These are phyloP conservation scores for Lutjanus campechanus DNA, from an alignment of 2,797 vertebrate genomes.

Conservation along the genomic window DNA sequence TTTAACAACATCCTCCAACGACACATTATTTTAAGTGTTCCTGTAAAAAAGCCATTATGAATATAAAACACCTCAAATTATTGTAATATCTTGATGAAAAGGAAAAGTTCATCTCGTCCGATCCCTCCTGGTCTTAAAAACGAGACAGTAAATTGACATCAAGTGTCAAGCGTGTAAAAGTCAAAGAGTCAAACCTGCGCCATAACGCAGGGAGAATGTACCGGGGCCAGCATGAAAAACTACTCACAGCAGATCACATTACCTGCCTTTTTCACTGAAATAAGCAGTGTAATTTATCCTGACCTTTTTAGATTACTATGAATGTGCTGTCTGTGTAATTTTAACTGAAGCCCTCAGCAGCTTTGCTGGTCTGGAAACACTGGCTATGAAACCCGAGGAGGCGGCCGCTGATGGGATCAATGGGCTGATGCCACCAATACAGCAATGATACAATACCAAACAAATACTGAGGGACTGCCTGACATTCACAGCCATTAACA, in stretches of 20 bases:
- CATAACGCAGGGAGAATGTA: slow-evolving; percentile 53
- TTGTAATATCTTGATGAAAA: slow-evolving; percentile 72
- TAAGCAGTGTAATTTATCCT: slow-evolving; percentile 82
- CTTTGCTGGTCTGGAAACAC: slow-evolving; percentile 71
- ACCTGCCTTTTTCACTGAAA: slow-evolving; percentile 80
- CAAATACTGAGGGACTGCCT: slow-evolving; percentile 64
- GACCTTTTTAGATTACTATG: slow-evolving; percentile 82
- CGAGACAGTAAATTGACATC: slow-evolving; percentile 70
- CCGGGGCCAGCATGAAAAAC: slow-evolving; percentile 61
- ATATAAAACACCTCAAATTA: slow-evolving; percentile 75
- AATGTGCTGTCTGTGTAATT: slow-evolving; percentile 80
- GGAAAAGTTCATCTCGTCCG: slow-evolving; percentile 70
- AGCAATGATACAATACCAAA: slow-evolving; percentile 61
- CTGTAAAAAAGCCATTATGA: slow-evolving; percentile 71
- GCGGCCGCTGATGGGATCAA: slow-evolving; percentile 55
- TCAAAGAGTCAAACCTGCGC: slow-evolving; percentile 77
- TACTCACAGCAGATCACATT: slow-evolving; percentile 71
- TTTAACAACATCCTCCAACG: slow-evolving; percentile 76
- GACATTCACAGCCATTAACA: slow-evolving; percentile 58
- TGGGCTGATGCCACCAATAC: slow-evolving; percentile 58
- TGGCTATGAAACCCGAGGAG: slow-evolving; percentile 71
- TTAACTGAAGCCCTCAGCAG: slow-evolving; percentile 82
- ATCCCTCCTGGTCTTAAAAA: slow-evolving; percentile 62
- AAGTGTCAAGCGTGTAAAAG: slow-evolving; percentile 76
- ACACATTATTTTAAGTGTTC: slow-evolving; percentile 77